These are phyloP conservation scores for Haliclystus octoradiatus DNA, from an alignment of 30 jellyfish, hydroid and myxozoan species.

Conservation along the genomic window DNA sequence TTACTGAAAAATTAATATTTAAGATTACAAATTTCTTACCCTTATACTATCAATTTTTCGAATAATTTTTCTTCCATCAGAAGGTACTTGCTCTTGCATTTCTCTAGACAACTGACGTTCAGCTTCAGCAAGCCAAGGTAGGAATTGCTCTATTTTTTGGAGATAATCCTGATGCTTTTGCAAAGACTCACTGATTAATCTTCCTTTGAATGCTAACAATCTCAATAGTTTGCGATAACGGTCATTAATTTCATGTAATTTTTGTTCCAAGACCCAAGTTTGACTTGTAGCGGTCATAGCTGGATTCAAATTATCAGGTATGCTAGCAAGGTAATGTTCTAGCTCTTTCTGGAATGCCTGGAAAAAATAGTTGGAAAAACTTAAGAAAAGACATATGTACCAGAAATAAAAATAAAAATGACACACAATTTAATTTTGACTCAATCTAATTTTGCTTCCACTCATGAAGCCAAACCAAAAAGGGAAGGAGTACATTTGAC, in stretches of 20 bases:
- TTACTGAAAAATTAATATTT: neutral
- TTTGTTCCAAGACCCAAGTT: constrained; percentile 97
- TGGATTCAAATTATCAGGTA: constrained; percentile 78
- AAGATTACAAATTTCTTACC: constrained; percentile 14
- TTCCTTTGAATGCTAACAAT: constrained; percentile 73
- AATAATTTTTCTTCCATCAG: constrained; percentile 66
- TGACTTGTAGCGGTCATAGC: constrained; percentile 75
- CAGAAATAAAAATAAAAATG: too few relatives aligned
- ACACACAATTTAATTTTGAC: too few relatives aligned
- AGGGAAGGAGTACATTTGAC: too few relatives aligned
- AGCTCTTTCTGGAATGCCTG: constrained; percentile 93
- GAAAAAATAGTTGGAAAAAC: neutral
- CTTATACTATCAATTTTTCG: constrained; percentile 55
- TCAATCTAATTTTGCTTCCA: too few relatives aligned
- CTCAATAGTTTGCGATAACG: constrained; percentile 73
- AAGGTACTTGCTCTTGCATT: constrained; percentile 69
- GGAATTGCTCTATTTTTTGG: constrained; percentile 52
- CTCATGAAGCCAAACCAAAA: too few relatives aligned
- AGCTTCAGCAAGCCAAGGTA: constrained; percentile 88
- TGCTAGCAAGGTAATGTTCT: constrained; percentile 83
- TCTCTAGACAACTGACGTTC: constrained; percentile 65
- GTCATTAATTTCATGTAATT: constrained; percentile 80
- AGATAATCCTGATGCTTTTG: constrained; percentile 74
- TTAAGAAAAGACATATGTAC: too few relatives aligned
- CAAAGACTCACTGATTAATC: constrained; percentile 68